Evolutionary conservation across 2,113 vertebrate species (phyloP), one percentile per base, ranked within the genome.

Genomic region (Archilochus colubris): DNA sequence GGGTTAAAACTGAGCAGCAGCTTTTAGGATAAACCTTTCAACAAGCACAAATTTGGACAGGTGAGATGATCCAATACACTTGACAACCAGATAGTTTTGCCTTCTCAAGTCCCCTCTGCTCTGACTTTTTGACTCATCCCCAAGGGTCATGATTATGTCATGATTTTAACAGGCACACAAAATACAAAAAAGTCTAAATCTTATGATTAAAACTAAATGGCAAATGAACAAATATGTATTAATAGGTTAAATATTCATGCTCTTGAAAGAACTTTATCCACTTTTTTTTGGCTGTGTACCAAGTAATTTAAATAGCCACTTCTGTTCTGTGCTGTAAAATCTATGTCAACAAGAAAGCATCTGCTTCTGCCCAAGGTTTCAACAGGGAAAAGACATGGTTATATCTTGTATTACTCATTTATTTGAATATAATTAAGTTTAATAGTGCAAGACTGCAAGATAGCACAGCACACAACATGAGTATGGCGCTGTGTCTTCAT

Each of bases 31-130:
- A 91, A 93, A 89, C 10, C 24, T 82, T 82, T 83, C 76, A 94
- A 86, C 83, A 91, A 90, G n/a, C 33, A 75, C 64, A 93, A 72
- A 92, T 91, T 88, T 86, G 53, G 27, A 27, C 36, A 89, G 55
- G 67, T 27, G 27, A 91, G 84, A 70, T 36, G 20, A 63, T 50
- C 69, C 36, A 31, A 81, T 21, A 43, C 5, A 38, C 70, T 54
- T 84, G 67, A 92, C 64, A 91, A 31, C 5, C 20, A 38, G 78
- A 33, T 40, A 68, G 70, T 82, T 90, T 95, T 91, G 7, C 61
- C 54, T 82, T 28, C n/a, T 25, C 3, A 0, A 55, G 23, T 51
- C n/a, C 8, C 17, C 80, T 85, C 44, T 12, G 4, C 31, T 53
- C 38, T 78, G 33, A 31, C 48, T 79, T 84, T 82, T 69, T 1